Evolutionary conservation across 2,888 invertebrate genomes (phyloP).

Genomic region (Dicycla oo): DNA sequence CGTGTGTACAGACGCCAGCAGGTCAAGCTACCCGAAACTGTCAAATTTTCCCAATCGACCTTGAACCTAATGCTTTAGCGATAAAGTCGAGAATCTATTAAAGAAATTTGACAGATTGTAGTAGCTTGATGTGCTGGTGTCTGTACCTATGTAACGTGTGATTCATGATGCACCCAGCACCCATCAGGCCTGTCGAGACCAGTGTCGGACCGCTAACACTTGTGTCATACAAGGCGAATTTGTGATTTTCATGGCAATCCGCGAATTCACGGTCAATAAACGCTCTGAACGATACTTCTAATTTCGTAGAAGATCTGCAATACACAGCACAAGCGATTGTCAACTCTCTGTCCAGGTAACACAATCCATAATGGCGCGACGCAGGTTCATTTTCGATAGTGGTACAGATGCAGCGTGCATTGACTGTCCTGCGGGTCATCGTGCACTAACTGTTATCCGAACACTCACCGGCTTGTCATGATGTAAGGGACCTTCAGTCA

Average conservation of each 20-base stretch:
- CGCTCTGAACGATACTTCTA: conserved; percentile 59
- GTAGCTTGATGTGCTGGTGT: too few relatives aligned
- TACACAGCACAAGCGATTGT: conserved; percentile 41
- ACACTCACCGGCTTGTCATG: conserved; percentile 88
- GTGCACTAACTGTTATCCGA: conserved; percentile 59
- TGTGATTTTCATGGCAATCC: conserved; percentile 55
- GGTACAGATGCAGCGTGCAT: conserved; percentile 60
- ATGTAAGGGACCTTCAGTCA: conserved; percentile 86
- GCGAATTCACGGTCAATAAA: conserved; percentile 65
- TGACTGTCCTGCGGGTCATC: conserved; percentile 53
- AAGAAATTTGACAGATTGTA: too few relatives aligned
- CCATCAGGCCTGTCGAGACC: conserved; percentile 32
- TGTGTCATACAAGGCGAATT: conserved; percentile 49
- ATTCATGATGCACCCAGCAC: conserved; percentile 43
- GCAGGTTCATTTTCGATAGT: conserved; percentile 39
- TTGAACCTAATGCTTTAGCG: too few relatives aligned
- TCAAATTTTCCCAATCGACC: too few relatives aligned
- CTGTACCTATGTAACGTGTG: conserved; percentile 34
- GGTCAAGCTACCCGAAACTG: too few relatives aligned
- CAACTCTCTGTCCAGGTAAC: conserved; percentile 41
- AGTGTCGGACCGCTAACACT: conserved; percentile 27
- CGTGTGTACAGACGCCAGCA: too few relatives aligned
- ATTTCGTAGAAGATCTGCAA: conserved; percentile 51
- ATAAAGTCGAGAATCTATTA: too few relatives aligned
- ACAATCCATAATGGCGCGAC: conserved; percentile 49